Evolutionary conservation across 2,888 invertebrate species (phyloP).

Genomic region (Eupeodes luniger): DNA sequence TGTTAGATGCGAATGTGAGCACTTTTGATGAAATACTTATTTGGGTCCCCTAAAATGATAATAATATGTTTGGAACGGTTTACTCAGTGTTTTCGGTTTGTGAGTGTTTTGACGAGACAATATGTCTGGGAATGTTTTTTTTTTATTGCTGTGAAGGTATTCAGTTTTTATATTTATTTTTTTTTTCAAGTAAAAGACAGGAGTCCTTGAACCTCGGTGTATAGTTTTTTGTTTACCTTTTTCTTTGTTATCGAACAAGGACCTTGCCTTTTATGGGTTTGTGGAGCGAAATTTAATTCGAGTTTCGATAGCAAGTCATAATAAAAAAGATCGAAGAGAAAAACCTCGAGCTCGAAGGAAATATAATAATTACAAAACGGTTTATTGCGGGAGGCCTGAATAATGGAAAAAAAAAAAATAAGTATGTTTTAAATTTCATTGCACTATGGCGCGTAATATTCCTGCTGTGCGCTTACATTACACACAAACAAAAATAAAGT

Average conservation of each 20-base stretch:
- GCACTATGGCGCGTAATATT: slow-evolving; percentile 35
- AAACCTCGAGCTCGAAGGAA: slow-evolving; percentile 38
- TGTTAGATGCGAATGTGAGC: not conserved
- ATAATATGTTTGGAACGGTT: slow-evolving; percentile 74
- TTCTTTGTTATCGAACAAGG: slow-evolving; percentile 74
- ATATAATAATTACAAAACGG: slow-evolving; percentile 70
- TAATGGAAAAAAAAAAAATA: not conserved
- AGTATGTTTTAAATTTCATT: slow-evolving; percentile 71
- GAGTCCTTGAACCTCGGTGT: slow-evolving; percentile 68
- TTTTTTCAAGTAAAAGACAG: slow-evolving; percentile 27
- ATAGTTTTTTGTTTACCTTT: slow-evolving; percentile 36
- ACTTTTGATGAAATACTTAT: slow-evolving; percentile 37
- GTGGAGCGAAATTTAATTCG: slow-evolving; percentile 76
- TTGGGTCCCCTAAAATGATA: slow-evolving; percentile 70
- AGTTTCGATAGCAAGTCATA: slow-evolving; percentile 66
- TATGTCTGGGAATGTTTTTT: slow-evolving; percentile 73
- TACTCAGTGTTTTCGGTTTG: slow-evolving; percentile 39
- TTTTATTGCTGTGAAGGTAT: not conserved
- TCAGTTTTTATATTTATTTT: slow-evolving; percentile 19
- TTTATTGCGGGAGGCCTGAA: slow-evolving; percentile 72
- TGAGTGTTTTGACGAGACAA: slow-evolving; percentile 71
- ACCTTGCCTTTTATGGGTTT: slow-evolving; percentile 74
- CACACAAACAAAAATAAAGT: slow-evolving; percentile 2
- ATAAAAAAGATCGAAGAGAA: slow-evolving; percentile 32
- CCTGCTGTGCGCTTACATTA: slow-evolving; percentile 59